Evolutionary conservation across 1,140 invertebrate species (phyloP).

Genomic region (Eueides isabella): DNA sequence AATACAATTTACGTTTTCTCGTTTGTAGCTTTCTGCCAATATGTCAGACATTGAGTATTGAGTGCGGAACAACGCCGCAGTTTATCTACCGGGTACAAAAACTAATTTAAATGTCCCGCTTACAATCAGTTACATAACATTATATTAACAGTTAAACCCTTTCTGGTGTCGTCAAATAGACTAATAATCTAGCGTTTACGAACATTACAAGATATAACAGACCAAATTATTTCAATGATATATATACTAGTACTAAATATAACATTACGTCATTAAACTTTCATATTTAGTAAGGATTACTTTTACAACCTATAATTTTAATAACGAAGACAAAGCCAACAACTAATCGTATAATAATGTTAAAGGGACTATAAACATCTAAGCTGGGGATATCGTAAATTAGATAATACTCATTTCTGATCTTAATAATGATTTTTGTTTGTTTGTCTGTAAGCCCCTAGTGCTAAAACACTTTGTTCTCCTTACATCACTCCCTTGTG

Average conservation of each 20-base stretch:
- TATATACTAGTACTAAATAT: background rate
- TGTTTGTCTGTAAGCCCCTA: too few relatives aligned
- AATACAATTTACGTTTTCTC: too few relatives aligned
- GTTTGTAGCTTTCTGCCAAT: too few relatives aligned
- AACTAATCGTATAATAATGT: background rate
- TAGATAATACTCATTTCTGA: background rate
- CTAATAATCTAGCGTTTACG: background rate
- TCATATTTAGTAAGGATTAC: background rate
- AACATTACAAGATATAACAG: background rate
- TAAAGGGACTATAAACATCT: background rate
- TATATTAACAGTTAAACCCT: background rate
- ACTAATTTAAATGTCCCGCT: too few relatives aligned
- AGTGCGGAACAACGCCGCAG: too few relatives aligned
- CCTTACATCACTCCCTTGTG: too few relatives aligned
- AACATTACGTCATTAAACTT: background rate
- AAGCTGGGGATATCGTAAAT: background rate
- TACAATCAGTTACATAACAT: too few relatives aligned
- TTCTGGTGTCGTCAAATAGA: background rate
- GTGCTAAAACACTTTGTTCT: too few relatives aligned
- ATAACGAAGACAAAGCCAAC: background rate
- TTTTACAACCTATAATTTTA: background rate
- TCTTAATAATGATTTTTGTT: too few relatives aligned
- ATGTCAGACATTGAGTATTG: too few relatives aligned
- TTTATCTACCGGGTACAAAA: too few relatives aligned
- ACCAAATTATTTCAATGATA: background rate